A percentile compares a stretch with the other conserved stretches of the same genome.
Conservation (phyloP, 2,888 invertebrate species). For the Latrodectus elegans region DNA sequence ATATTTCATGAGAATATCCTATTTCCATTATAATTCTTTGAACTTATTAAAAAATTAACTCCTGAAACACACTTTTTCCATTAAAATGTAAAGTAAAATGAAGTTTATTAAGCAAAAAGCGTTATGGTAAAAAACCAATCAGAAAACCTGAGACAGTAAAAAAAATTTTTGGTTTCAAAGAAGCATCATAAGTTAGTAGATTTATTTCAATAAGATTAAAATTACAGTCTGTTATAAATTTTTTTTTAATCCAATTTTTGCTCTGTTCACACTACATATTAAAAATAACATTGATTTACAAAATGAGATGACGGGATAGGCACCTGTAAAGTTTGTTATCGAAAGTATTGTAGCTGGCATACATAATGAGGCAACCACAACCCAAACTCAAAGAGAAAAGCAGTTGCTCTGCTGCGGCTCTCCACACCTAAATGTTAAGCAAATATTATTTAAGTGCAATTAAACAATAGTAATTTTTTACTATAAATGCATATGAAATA, state of each 20-base stretch:
- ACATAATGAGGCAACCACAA: constrained; percentile 85
- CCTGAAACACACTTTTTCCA: too few relatives aligned
- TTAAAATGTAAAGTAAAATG: too few relatives aligned
- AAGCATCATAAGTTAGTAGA: background rate
- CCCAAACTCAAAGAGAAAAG: constrained; percentile 90
- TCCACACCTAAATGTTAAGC: constrained; percentile 80
- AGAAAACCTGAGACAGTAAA: too few relatives aligned
- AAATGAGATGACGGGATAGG: background rate
- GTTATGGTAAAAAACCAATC: too few relatives aligned
- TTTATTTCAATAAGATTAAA: background rate
- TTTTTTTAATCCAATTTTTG: background rate
- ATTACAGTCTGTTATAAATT: background rate
- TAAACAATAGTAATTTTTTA: too few relatives aligned
- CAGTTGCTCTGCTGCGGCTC: constrained; percentile 87
- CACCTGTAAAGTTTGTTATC: constrained; percentile 77
- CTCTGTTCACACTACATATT: background rate
- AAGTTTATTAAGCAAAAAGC: too few relatives aligned
- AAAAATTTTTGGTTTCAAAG: background rate
- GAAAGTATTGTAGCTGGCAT: constrained; percentile 81
- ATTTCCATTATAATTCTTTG: too few relatives aligned
- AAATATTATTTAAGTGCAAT: background rate
- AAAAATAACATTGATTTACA: background rate
- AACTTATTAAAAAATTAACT: too few relatives aligned
- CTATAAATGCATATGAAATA: too few relatives aligned
- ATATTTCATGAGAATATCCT: too few relatives aligned